phyloP scores from a whole-genome alignment of 1,140 invertebrate species.

The Eurosta solidaginis region DNA sequence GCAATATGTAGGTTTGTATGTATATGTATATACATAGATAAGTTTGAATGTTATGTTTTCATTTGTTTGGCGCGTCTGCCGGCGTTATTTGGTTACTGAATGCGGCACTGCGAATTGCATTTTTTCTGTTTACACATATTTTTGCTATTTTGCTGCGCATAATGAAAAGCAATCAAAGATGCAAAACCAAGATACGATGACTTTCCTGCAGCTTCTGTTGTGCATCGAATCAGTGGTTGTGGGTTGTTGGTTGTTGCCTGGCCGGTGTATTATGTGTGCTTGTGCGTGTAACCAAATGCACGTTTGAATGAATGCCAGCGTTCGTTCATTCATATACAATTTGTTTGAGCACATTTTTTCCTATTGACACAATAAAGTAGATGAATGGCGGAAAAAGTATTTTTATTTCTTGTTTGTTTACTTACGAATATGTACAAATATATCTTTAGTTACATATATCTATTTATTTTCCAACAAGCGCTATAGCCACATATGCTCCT shows the following conservation, averaged over 20 bases:
- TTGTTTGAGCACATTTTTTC: constrained; percentile 24
- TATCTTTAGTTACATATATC: too few relatives aligned
- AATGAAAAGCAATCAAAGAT: constrained; percentile 34
- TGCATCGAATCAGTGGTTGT: not conserved
- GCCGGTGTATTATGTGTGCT: not conserved
- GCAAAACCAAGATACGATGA: constrained; percentile 31
- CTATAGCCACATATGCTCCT: too few relatives aligned
- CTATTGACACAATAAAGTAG: constrained; percentile 30
- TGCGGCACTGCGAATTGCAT: constrained; percentile 15
- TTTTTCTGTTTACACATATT: constrained; percentile 27
- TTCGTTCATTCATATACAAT: constrained; percentile 16
- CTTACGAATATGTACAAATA: not conserved
- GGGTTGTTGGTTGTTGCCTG: not conserved
- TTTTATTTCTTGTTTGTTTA: not conserved
- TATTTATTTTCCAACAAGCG: too few relatives aligned
- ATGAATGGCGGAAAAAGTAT: constrained; percentile 27
- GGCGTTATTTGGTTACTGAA: constrained; percentile 13
- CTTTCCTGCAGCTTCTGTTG: constrained; percentile 29
- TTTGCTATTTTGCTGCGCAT: constrained; percentile 19
- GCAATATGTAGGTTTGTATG: not conserved
- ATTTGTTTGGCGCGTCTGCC: constrained; percentile 17
- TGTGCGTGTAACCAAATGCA: not conserved
- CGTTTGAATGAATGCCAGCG: not conserved
- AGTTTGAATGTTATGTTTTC: constrained; percentile 13
- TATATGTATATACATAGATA: not conserved